Evolutionary conservation across 1,140 invertebrate genomes (phyloP).

Genomic region (Aphis craccivora): DNA sequence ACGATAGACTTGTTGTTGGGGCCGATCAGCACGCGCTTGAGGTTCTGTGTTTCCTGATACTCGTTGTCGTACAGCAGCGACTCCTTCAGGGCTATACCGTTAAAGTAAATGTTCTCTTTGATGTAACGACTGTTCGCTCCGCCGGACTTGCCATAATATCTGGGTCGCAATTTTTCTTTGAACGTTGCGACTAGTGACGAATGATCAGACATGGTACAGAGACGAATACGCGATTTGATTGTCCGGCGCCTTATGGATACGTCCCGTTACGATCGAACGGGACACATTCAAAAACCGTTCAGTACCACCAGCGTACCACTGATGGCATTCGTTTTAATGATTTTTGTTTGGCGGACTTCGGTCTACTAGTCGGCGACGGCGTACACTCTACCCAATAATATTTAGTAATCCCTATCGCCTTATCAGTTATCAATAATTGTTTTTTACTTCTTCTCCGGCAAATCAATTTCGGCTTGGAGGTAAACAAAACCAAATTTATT

Average conservation of each 20-base stretch:
- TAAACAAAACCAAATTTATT: not conserved
- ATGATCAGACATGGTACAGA: constrained; percentile 21
- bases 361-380: not conserved
- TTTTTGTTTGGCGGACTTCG: not conserved
- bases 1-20: not conserved
- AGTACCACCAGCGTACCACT: not conserved
- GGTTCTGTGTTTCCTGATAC: not conserved
- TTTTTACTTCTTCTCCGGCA: not conserved
- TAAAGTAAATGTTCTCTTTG: constrained; percentile 52
- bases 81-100: constrained; percentile 34
- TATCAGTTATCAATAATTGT: constrained; percentile 13
- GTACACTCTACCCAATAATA: not conserved
- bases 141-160: constrained; percentile 1
- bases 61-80: constrained; percentile 28
- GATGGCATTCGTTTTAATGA: not conserved
- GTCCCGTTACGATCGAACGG: not conserved
- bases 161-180: constrained; percentile 44
- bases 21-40: not conserved
- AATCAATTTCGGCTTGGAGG: not conserved
- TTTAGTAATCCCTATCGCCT: not conserved
- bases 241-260: not conserved
- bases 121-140: constrained; percentile 38
- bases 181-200: constrained; percentile 35
- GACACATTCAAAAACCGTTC: not conserved
- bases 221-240: too few relatives aligned